Base-by-base conservation (phyloP, 2,888 invertebrate species). In the Eurois occulta region DNA sequence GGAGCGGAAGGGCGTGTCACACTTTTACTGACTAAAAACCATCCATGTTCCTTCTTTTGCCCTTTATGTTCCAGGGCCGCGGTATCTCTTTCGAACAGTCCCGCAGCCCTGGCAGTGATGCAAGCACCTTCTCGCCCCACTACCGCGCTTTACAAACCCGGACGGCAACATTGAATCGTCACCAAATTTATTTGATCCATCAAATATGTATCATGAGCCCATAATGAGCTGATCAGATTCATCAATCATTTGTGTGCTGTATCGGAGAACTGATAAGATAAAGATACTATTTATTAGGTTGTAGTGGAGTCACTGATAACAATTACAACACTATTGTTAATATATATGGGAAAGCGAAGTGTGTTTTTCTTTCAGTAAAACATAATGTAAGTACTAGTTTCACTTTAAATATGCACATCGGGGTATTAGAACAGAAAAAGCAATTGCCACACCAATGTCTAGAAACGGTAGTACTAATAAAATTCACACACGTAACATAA, bases 231-330 rank as follows among this genome's bases (percentile, higher is more conserved):
- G 77, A 73, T 73, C 78, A 70, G 72, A 82, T 82, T 81, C 58
- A 82, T 81, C 83, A 73, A 82, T 82, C 73, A 82, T 58, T 48
- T 78, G 78, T 64, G 55, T 64, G 62, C 1, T 73, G 67, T 82
- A 78, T 81, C 83, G 68, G 68, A 77, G 55, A 48, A 73, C 7
- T 16, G 83, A 82, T 82, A 35, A 82, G 81, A 82, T 81, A 81
- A 60, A 48, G 24, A 58, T 67, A 70, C 66, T 60, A 68, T 79
- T 78, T 60, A 78, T 79, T 80, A 81, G 38, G n/a, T 80, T 81
- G 60, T 65, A 52, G 55, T 75, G 52, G 7, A 71, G 66, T 58
- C 35, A 11, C 4, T 8, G 80, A 80, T 80, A 81, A 81, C 4
- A 70, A 60, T 71, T 80, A 81, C 80, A 74, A 80, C 76, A 81